Evolutionary conservation across 2,797 vertebrate species (phyloP).

Genomic region (Rhabdomys pumilio): DNA sequence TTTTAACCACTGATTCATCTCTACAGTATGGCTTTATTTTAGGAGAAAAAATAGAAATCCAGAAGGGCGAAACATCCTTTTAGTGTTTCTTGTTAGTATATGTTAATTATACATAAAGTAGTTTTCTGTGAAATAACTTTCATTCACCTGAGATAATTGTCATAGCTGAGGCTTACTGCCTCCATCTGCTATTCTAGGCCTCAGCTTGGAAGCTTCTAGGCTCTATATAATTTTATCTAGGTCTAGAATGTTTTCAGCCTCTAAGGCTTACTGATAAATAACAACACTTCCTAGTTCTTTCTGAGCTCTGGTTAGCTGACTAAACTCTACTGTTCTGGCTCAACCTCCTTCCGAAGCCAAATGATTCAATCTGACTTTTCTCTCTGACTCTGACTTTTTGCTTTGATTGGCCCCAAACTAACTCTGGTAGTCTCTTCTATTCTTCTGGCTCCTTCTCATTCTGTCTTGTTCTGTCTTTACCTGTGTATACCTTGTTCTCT

Average conservation of each 20-base stretch:
- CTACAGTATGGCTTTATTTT: not conserved
- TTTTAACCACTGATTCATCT: not conserved
- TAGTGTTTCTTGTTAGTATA: not conserved
- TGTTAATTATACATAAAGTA: not conserved
- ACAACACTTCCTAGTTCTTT: not conserved
- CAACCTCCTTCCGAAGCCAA: not conserved
- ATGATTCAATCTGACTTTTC: not conserved
- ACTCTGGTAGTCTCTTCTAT: not conserved
- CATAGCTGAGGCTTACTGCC: not conserved
- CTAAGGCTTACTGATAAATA: not conserved
- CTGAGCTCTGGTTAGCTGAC: not conserved
- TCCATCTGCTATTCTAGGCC: not conserved
- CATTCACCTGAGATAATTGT: not conserved
- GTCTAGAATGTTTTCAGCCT: not conserved
- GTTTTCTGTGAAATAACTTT: not conserved
- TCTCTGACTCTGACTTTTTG: not conserved
- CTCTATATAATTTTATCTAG: not conserved
- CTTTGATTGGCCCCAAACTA: not conserved
- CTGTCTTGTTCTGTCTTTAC: not conserved
- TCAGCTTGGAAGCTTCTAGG: not conserved
- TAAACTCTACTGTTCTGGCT: not conserved
- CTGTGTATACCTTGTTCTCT: not conserved
- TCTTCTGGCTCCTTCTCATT: not conserved
- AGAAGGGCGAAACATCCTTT: not conserved
- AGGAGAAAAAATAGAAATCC: not conserved